phyloP scores from a whole-genome alignment of 1,140 invertebrate species.

The Euura lappo region DNA sequence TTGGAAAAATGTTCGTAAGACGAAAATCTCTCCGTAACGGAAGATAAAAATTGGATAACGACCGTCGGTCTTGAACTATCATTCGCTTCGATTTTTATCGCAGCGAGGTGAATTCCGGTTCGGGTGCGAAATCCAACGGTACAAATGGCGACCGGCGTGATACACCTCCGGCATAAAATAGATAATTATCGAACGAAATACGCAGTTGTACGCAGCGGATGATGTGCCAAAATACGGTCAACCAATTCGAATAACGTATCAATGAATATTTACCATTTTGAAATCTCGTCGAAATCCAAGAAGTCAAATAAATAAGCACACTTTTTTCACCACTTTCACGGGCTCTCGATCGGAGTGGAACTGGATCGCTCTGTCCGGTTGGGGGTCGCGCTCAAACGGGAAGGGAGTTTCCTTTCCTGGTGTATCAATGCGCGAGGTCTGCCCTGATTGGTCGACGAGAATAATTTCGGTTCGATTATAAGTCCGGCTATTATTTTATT shows the following conservation, averaged over 20 bases:
- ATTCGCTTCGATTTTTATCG: no score
- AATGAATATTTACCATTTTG: slow-evolving; percentile 47
- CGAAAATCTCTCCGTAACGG: no score
- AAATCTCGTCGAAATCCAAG: slow-evolving; percentile 34
- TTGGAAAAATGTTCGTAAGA: no score
- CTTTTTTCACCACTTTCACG: slow-evolving; percentile 43
- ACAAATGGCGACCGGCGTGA: slow-evolving; percentile 59
- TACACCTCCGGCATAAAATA: slow-evolving; percentile 44
- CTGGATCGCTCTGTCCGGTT: slow-evolving; percentile 43
- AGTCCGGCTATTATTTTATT: not conserved
- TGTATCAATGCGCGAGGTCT: not conserved
- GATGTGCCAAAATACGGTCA: not conserved
- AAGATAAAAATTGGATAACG: no score
- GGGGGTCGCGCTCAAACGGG: slow-evolving; percentile 42
- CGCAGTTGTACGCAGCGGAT: not conserved
- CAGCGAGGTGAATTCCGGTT: not conserved
- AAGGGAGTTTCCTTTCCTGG: slow-evolving; percentile 44
- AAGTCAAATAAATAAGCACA: slow-evolving; percentile 47
- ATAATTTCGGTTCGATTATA: not conserved
- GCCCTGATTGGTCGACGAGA: not conserved
- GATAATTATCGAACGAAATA: slow-evolving; percentile 12
- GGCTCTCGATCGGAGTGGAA: slow-evolving; percentile 41
- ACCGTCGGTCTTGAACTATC: no score
- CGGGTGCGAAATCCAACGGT: not conserved
- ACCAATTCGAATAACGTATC: not conserved